These are phyloP conservation scores for Lucilia cuprina DNA, from an alignment of 1,140 invertebrate genomes.

Conservation along the genomic window DNA sequence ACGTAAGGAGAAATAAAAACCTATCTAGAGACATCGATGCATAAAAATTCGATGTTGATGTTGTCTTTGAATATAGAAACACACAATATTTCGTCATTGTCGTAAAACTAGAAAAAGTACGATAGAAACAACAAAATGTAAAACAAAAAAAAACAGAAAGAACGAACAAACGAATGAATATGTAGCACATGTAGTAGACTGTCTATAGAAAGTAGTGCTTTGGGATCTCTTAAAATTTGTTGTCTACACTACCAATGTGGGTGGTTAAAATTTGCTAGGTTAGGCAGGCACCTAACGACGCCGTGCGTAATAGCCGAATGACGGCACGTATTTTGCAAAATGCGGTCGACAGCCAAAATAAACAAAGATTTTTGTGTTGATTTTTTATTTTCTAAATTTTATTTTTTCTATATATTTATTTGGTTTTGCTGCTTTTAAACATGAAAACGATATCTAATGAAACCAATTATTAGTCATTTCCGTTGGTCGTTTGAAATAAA, in stretches of 20 bases:
- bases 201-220: background rate
- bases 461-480: constrained; percentile 28
- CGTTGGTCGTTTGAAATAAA: constrained; percentile 12
- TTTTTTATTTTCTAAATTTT: background rate
- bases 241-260: background rate
- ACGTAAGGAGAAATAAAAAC: background rate
- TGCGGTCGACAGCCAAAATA: constrained; percentile 24
- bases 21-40: background rate
- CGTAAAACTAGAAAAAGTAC: background rate
- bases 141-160: no score
- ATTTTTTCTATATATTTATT: background rate
- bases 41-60: background rate
- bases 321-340: constrained; percentile 18
- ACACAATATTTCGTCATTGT: background rate
- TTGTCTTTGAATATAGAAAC: background rate
- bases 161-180: no score
- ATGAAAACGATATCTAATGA: constrained; percentile 29
- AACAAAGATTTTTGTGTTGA: constrained; percentile 7
- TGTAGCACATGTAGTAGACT: no score
- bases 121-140: no score
- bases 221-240: background rate
- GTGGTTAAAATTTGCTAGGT: background rate
- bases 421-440: constrained; percentile 9
- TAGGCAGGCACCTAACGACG: background rate
- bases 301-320: background rate